Evolutionary conservation across 2,113 vertebrate genomes (phyloP).

Genomic region (Caracal caracal): DNA sequence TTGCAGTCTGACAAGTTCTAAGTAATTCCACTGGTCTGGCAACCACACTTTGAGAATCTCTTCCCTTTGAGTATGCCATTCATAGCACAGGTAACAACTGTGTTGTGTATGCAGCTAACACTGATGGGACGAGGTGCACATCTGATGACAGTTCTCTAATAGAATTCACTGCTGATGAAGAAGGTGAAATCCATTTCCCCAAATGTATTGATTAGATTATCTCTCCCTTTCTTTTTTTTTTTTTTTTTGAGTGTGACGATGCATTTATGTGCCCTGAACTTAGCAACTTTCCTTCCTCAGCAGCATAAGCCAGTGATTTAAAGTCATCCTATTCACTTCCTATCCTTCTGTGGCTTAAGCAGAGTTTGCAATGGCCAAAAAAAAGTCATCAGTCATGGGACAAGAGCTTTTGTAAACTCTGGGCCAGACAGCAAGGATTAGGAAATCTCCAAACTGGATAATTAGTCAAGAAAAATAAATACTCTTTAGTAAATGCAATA

Average conservation of each 20-base stretch:
- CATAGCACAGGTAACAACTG: not conserved
- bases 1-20: not conserved
- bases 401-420: slow-evolving; percentile 16
- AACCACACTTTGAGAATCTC: not conserved
- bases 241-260: not conserved
- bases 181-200: not conserved
- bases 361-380: not conserved
- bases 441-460: slow-evolving; percentile 25
- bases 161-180: not conserved
- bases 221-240: not conserved
- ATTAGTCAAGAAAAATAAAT: slow-evolving; percentile 57
- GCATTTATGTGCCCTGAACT: not conserved
- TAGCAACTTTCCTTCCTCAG: not conserved
- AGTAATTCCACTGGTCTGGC: not conserved
- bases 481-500: not conserved
- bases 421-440: not conserved
- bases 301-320: not conserved
- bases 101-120: not conserved
- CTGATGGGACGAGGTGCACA: not conserved
- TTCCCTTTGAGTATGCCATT: not conserved
- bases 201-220: not conserved
- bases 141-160: not conserved
- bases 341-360: not conserved
- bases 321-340: not conserved
- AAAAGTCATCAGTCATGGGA: not conserved